Evolutionary conservation across 2,888 invertebrate species (phyloP).

Genomic region (Rotaria macrura): DNA sequence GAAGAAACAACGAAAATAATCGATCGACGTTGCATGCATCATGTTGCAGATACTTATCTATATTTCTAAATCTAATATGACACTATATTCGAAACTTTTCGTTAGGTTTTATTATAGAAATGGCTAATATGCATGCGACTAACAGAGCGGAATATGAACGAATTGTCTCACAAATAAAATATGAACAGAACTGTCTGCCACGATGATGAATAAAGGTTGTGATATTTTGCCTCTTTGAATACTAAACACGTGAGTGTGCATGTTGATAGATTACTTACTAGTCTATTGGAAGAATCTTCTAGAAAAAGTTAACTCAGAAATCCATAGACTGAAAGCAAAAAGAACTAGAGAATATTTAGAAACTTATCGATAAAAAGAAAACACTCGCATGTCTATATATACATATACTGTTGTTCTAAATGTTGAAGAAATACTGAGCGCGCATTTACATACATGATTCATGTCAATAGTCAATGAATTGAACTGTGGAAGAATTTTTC

Average conservation of each 20-base stretch:
- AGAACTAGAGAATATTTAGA: no score
- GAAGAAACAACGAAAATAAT: neutral
- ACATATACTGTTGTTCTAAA: no score
- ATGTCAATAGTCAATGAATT: neutral
- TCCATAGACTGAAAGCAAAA: no score
- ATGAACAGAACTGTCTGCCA: neutral
- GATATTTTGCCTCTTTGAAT: no score
- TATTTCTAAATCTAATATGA: neutral
- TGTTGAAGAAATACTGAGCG: neutral
- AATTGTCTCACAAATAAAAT: neutral
- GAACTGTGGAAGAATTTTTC: neutral
- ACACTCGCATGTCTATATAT: no score
- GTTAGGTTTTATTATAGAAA: neutral
- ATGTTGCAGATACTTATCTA: neutral
- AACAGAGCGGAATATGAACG: neutral
- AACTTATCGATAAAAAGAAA: no score
- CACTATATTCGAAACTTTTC: no score
- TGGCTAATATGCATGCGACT: neutral
- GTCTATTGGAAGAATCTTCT: no score
- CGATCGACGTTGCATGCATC: neutral
- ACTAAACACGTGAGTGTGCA: no score
- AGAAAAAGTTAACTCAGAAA: no score
- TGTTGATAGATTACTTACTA: no score
- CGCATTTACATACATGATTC: neutral
- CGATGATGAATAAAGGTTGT: neutral